Evolutionary conservation across 2,888 invertebrate genomes (phyloP), one percentile per base, ranked within the genome.

Genomic region (Adelphocoris suturalis): DNA sequence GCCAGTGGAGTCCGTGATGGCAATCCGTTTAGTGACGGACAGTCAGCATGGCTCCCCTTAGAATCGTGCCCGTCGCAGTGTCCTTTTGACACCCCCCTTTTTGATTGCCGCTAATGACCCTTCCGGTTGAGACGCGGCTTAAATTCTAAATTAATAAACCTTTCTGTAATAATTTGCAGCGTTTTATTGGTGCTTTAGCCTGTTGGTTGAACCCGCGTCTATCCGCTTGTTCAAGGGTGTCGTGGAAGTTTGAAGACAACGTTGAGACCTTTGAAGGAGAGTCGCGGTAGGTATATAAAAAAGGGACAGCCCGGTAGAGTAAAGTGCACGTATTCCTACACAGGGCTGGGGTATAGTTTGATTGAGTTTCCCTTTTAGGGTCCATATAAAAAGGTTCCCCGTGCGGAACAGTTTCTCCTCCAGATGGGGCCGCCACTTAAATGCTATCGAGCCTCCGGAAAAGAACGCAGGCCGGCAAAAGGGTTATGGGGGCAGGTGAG

Each of bases 301-400:
- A 68, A 68, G 23, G 68, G 68, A 68, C 68, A 68, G 23, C n/a
- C 57, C 16, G 57, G 57, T n/a, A 57, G n/a, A 57, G 37, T 37
- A 37, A 37, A 37, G 57, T 57, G 68, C 68, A 27, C 68, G 68
- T 68, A 23, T 68, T 23, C 16, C 68, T 19, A 68, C 23, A 23
- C 68, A 9, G 27, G 23, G 68, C 68, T 13, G 68, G n/a, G 68
- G 61, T n/a, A 61, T 61, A 68, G 68, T 68, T 68, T 68, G 68
- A 68, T 68, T 68, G 68, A 68, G 68, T 68, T 68, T 68, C 23
- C 68, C 68, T 68, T 68, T 68, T 68, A 68, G 68, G 68, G 23
- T 23, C 68, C 68, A 23, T 68, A 68, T 68, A 68, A 68, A 68
- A 68, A 68, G 68, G 19, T 19, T 68, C 68, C 16, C 23, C 23